phyloP scores from a whole-genome alignment of 2,888 invertebrate genomes.

The Diadromus collaris region DNA sequence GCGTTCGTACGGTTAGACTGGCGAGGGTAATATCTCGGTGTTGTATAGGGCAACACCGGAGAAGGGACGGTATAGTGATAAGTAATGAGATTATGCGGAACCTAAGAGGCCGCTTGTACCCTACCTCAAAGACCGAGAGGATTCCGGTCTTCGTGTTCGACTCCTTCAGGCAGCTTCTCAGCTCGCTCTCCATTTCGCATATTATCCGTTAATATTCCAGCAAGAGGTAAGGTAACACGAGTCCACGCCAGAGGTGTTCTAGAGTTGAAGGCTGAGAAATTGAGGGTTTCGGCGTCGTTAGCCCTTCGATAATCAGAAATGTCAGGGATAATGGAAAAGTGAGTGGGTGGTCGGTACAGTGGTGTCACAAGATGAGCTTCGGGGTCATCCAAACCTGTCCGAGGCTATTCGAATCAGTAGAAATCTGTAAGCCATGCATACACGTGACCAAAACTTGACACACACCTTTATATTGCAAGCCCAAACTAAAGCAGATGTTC shows the following conservation, averaged over 20 bases:
- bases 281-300: neutral
- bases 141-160: neutral
- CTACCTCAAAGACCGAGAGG: conserved; percentile 2
- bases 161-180: neutral
- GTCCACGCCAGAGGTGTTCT: neutral
- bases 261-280: neutral
- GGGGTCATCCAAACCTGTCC: no score
- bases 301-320: neutral
- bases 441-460: neutral
- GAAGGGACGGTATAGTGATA: neutral
- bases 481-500: neutral
- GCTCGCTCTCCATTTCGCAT: neutral
- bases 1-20: neutral
- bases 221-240: no score
- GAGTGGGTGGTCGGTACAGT: no score
- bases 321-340: neutral
- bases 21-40: neutral
- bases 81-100: neutral
- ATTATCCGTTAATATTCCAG: neutral
- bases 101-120: neutral
- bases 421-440: neutral
- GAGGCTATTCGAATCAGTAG: neutral
- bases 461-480: neutral
- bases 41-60: neutral
- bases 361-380: no score